Conservation (phyloP, 2,113 vertebrate species). For the Fulmarus glacialis region DNA sequence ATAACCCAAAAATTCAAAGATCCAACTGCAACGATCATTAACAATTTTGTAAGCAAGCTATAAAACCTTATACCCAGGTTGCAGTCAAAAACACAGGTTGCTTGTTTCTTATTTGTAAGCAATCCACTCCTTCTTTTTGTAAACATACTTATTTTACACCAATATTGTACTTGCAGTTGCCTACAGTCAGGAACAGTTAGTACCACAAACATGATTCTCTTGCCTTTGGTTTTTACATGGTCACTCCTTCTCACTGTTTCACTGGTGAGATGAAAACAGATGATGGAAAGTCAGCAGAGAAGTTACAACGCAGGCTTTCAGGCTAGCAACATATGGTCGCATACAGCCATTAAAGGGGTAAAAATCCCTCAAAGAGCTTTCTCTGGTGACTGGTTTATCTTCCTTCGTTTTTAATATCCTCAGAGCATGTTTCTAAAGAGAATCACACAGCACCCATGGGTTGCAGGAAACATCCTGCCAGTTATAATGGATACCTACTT, state of each 20-base stretch:
- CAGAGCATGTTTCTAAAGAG: background rate
- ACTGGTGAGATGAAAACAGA: background rate
- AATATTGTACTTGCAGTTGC: background rate
- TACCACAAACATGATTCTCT: background rate
- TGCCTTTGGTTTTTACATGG: background rate
- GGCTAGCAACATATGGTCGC: background rate
- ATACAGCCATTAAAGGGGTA: background rate
- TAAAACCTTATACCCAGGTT: background rate
- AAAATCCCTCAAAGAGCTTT: background rate
- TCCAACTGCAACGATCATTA: background rate
- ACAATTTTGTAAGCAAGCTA: background rate
- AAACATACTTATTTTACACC: background rate
- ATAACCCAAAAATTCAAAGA: background rate
- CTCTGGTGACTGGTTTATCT: background rate
- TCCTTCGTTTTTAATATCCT: background rate
- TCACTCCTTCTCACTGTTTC: background rate
- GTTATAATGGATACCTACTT: constrained; percentile 40
- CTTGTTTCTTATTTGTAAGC: background rate
- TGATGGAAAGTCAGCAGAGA: background rate
- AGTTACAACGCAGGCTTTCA: fast-evolving
- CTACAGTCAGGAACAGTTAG: background rate
- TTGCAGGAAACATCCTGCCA: fast-evolving
- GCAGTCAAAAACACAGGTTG: background rate
- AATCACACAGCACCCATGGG: fast-evolving
- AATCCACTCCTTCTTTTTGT: background rate